Evolutionary conservation across 92 coral and sea anemone genomes (phyloP), one percentile per base, ranked within the genome.

Genomic region (Umimayanthus kanabou): DNA sequence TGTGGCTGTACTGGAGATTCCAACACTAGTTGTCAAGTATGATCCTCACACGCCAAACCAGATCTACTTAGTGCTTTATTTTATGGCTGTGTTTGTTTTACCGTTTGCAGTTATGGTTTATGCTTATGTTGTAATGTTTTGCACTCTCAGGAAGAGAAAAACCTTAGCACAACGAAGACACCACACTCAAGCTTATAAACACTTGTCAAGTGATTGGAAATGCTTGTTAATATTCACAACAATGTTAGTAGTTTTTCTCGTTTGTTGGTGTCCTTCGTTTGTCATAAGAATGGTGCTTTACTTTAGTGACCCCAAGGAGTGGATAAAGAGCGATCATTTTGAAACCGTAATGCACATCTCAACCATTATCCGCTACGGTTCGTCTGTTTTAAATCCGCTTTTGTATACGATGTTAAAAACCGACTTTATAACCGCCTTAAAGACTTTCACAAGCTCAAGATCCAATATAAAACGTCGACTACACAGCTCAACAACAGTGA

Each of bases 51-150:
- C 26, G 33, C 23, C 50, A 42, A 4, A 11, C 2, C 23, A n/a
- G 5, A 33, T 71, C 0, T 83, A 83, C 29, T 11, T 70, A 13
- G 61, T 83, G 3, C 3, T 47, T 0, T 71, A 43, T 16, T 69
- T 83, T 8, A 29, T 71, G 1, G 79, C 65, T 70, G 87, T 74
- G 11, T 83, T 83, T 28, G 25, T 83, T 70, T 49, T 70, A 13
- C 87, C 87, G 4, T 83, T 28, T 45, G 9, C 55, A 33, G 70
- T 45, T 18, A 83, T 83, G 78, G 28, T 50, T 3, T 83, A 69
- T 18, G 87, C 87, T 15, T 83, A 69, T 70, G 79, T 47, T 18
- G 65, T 83, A 20, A 83, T 83, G 87, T 83, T 83, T 39, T 70
- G 22, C 28, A 70, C 87, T 3, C 18, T 83, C 29, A 42, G 64